Conservation (phyloP, 1,140 invertebrate species). For the Macrobrachium rosenbergii region DNA sequence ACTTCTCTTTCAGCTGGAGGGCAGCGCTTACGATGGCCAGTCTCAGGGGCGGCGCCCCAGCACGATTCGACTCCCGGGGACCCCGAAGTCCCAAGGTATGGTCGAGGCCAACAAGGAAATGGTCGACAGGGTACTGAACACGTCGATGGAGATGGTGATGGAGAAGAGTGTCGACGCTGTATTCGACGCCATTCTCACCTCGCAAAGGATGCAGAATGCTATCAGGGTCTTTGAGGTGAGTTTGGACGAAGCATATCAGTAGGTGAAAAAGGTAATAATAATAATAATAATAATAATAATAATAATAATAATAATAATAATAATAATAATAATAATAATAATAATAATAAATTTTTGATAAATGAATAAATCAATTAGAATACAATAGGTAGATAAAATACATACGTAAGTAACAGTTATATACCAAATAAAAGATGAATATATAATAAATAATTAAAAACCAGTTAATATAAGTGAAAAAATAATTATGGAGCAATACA, state of each 20-base stretch:
- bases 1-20: not conserved
- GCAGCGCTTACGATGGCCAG: not conserved
- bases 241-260: not conserved
- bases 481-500: no score
- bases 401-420: not conserved
- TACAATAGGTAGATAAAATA: not conserved
- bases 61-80: not conserved
- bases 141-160: not conserved
- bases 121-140: not conserved
- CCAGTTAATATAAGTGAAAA: no score
- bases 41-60: not conserved
- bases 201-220: not conserved
- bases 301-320: not conserved
- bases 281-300: not conserved
- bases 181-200: not conserved
- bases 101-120: not conserved
- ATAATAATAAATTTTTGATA: not conserved
- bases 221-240: not conserved
- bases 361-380: not conserved
- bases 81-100: not conserved
- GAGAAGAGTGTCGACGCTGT: not conserved
- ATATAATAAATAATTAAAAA: not conserved
- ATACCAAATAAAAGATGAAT: no score
- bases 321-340: not conserved
- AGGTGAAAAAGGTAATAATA: not conserved